These are phyloP conservation scores for Machimus atricapillus DNA, from an alignment of 2,888 invertebrate species.

Conservation along the genomic window DNA sequence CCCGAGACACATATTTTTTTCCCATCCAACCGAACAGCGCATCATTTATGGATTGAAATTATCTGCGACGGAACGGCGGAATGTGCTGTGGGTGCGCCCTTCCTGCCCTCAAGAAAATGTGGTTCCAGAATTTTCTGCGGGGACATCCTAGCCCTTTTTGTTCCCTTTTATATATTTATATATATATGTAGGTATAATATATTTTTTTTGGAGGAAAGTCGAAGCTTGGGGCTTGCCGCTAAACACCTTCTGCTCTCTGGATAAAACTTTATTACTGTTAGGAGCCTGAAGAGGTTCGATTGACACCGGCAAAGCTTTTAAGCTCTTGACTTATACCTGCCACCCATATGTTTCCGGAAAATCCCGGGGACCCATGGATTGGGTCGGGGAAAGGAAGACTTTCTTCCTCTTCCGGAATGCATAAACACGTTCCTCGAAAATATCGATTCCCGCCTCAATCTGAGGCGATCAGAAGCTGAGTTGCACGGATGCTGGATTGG, in stretches of 20 bases:
- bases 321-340: conserved; percentile 35
- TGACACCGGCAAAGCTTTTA: conserved; percentile 31
- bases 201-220: neutral
- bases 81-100: neutral
- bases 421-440: conserved; percentile 10
- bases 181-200: neutral
- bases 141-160: neutral
- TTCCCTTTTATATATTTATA: neutral
- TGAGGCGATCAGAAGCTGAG: neutral
- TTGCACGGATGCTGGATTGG: neutral
- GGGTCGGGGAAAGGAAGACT: neutral
- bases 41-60: conserved; percentile 14
- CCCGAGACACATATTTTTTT: conserved; percentile 20
- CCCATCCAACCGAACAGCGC: neutral
- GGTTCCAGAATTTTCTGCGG: neutral
- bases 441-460: conserved; percentile 11
- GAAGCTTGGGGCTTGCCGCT: neutral
- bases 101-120: neutral
- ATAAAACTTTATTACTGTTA: conserved; percentile 31
- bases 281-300: conserved; percentile 26
- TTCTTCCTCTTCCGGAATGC: conserved; percentile 19
- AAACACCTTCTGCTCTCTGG: conserved; percentile 22
- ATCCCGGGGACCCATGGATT: neutral
- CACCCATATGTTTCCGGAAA: neutral
- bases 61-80: neutral